Conservation (phyloP, 2,888 invertebrate species). For the Alsophila aescularia region DNA sequence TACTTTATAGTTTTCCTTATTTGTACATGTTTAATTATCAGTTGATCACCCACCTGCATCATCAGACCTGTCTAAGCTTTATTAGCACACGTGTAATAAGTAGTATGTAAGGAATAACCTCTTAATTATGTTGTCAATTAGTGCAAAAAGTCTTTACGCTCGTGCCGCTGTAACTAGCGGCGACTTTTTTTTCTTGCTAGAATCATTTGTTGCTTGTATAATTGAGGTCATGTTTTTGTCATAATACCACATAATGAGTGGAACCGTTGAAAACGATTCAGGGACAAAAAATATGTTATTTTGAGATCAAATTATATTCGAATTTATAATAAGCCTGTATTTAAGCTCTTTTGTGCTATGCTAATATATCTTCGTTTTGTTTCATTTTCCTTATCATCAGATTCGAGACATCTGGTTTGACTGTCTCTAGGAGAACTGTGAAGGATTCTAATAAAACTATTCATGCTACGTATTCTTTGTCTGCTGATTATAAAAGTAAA, state of each 20-base stretch:
- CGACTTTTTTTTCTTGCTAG: constrained; percentile 4
- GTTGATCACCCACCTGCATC: no score
- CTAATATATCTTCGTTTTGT: background rate
- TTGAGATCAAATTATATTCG: constrained; percentile 15
- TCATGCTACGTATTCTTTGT: no score
- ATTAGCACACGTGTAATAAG: background rate
- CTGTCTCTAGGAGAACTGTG: no score
- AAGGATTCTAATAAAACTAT: no score
- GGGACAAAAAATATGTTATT: constrained; percentile 16
- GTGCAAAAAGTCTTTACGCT: constrained; percentile 17
- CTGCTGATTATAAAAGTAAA: no score
- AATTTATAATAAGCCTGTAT: background rate
- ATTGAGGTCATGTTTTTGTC: constrained; percentile 23
- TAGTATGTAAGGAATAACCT: background rate
- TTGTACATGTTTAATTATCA: no score
- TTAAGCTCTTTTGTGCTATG: no score
- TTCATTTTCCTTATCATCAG: no score
- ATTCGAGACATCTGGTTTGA: no score
- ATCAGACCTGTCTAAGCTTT: background rate
- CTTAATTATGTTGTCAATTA: constrained; percentile 23
- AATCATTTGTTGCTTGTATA: constrained; percentile 16
- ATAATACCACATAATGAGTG: constrained; percentile 10
- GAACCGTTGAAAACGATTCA: constrained; percentile 24
- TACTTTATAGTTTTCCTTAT: no score
- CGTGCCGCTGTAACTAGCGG: constrained; percentile 10